Evolutionary conservation across 2,113 vertebrate species (phyloP).

Genomic region (Shinisaurus crocodilurus): DNA sequence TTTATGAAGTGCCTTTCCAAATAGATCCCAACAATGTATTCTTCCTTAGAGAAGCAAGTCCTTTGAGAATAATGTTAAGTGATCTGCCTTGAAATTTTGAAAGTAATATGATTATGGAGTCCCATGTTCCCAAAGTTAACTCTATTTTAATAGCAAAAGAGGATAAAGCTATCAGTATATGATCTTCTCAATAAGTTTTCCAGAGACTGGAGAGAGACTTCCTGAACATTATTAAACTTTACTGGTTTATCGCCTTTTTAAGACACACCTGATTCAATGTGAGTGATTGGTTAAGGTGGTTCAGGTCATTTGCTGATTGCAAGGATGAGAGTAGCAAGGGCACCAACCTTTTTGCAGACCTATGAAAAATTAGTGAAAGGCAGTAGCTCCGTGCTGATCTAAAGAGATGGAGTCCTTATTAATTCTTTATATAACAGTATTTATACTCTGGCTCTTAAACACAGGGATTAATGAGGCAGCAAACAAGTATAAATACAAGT

Average conservation of each 20-base stretch:
- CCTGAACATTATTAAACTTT: constrained; percentile 1
- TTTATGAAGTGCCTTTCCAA: constrained; percentile 38
- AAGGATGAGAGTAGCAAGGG: not conserved
- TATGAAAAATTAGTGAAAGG: not conserved
- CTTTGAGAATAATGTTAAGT: constrained; percentile 26
- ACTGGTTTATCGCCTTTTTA: not conserved
- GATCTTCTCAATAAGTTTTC: constrained; percentile 1
- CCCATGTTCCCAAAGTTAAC: constrained; percentile 26
- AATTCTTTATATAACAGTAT: not conserved
- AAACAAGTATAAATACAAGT: not conserved
- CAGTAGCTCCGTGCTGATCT: not conserved
- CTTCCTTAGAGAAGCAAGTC: constrained; percentile 14
- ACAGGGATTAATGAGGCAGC: not conserved
- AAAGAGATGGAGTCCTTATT: not conserved
- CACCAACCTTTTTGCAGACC: not conserved
- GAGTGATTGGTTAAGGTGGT: not conserved
- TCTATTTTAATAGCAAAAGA: constrained; percentile 14
- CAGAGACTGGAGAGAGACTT: not conserved
- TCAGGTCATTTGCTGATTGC: not conserved
- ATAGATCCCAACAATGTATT: constrained; percentile 34
- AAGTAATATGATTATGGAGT: constrained; percentile 29
- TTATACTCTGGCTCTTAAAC: not conserved
- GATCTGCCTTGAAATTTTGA: constrained; percentile 41
- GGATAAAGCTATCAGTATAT: not conserved
- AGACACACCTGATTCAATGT: not conserved